These are phyloP conservation scores for Habropoda laboriosa DNA, from an alignment of 1,140 invertebrate species.

Conservation along the genomic window DNA sequence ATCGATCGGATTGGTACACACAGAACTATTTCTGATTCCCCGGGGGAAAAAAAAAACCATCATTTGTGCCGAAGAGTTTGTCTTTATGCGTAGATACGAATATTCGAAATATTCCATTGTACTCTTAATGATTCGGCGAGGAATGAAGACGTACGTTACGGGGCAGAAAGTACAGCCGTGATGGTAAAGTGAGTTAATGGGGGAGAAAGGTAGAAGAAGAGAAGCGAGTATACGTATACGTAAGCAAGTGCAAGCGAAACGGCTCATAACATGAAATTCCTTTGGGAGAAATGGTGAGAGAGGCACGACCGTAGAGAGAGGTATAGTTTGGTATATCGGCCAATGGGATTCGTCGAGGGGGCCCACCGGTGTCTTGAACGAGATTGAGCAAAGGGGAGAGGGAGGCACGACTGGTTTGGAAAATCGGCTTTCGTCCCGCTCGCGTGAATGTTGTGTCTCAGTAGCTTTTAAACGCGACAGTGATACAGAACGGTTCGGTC, in stretches of 20 bases:
- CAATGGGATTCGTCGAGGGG: slow-evolving; percentile 28
- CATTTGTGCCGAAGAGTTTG: too few relatives aligned
- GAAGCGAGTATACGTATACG: too few relatives aligned
- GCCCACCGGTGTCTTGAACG: neutral
- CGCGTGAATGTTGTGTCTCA: slow-evolving; percentile 46
- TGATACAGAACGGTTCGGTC: slow-evolving; percentile 40
- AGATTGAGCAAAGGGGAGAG: slow-evolving; percentile 18
- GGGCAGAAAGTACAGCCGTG: neutral
- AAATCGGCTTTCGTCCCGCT: slow-evolving; percentile 55
- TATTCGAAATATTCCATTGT: too few relatives aligned
- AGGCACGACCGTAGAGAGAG: too few relatives aligned
- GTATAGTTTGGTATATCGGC: neutral
- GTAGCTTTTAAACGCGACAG: slow-evolving; percentile 48
- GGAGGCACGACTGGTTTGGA: slow-evolving; percentile 53
- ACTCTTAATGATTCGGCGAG: too few relatives aligned
- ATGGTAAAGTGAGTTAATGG: neutral
- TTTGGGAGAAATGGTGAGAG: slow-evolving; percentile 26
- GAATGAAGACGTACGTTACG: too few relatives aligned
- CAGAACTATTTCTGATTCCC: too few relatives aligned
- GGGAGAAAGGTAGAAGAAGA: neutral
- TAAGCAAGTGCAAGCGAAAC: neutral
- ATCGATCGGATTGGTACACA: too few relatives aligned
- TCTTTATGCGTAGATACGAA: too few relatives aligned
- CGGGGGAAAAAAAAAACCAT: neutral
- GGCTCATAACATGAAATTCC: neutral